Evolutionary conservation across 2,888 invertebrate species (phyloP).

Genomic region (Saturnia pavonia): DNA sequence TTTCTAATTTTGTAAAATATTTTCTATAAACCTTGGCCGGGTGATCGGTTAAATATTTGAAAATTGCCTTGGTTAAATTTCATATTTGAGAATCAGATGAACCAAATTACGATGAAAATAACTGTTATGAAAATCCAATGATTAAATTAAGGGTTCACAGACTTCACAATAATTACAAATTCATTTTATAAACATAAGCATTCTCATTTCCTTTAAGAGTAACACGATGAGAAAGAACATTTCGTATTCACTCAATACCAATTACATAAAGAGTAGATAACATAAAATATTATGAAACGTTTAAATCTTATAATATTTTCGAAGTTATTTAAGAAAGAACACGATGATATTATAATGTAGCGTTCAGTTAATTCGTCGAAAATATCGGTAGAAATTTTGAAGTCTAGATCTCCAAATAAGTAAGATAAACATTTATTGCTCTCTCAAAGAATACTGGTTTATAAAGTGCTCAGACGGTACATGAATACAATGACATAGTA

Average conservation of each 20-base stretch:
- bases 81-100: not conserved
- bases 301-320: not conserved
- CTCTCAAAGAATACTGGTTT: not conserved
- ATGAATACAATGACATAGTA: not conserved
- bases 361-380: not conserved
- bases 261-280: not conserved
- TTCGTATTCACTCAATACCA: not conserved
- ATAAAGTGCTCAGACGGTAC: not conserved
- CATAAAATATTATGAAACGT: not conserved
- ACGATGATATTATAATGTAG: not conserved
- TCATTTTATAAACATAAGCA: not conserved
- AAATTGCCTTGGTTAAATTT: not conserved
- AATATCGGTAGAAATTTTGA: not conserved
- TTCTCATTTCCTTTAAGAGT: not conserved
- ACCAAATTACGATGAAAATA: slow-evolving; percentile 8
- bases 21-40: slow-evolving; percentile 41
- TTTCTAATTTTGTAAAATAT: slow-evolving; percentile 44
- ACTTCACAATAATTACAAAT: too few species aligned
- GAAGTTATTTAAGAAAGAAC: not conserved
- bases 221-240: not conserved
- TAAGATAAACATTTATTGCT: slow-evolving; percentile 13
- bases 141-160: not conserved
- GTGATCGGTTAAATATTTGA: slow-evolving; percentile 32
- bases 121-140: not conserved
- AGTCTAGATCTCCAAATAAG: not conserved